phyloP scores from a whole-genome alignment of 2,797 vertebrate genomes.

The Tiaroga cobitis region DNA sequence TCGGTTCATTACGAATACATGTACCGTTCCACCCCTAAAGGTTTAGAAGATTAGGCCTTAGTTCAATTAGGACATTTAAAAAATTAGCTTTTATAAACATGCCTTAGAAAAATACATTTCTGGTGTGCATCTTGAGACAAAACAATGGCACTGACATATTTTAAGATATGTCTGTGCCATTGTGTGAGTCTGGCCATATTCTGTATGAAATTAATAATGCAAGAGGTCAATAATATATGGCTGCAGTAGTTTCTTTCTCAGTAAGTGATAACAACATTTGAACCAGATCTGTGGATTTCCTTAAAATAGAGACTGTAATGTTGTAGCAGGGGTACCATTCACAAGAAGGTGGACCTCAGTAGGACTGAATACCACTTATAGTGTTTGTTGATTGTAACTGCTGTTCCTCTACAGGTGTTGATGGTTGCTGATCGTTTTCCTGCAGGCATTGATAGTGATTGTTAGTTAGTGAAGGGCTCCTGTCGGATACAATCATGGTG shows the following conservation, averaged over 20 bases:
- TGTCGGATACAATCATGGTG: constrained; percentile 90
- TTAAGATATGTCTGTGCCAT: no score
- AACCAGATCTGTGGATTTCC: background rate
- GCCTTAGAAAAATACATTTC: no score
- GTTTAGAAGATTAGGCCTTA: no score
- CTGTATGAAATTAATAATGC: background rate
- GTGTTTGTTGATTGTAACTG: constrained; percentile 8
- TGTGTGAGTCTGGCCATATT: background rate
- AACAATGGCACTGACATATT: no score
- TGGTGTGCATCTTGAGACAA: no score
- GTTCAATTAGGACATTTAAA: no score
- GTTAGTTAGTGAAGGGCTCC: constrained; percentile 89
- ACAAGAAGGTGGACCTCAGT: background rate
- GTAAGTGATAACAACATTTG: background rate
- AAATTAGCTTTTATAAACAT: no score
- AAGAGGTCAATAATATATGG: background rate
- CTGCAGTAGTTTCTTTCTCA: background rate
- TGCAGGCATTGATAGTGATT: constrained; percentile 68
- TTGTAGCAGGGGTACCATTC: background rate
- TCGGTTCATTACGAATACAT: no score
- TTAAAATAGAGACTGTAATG: background rate
- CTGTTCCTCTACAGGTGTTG: constrained; percentile 32
- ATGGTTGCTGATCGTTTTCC: background rate
- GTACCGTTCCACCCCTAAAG: no score
- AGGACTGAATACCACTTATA: background rate